phyloP scores from a whole-genome alignment of 2,888 invertebrate genomes.

The Drosophila rubida region DNA sequence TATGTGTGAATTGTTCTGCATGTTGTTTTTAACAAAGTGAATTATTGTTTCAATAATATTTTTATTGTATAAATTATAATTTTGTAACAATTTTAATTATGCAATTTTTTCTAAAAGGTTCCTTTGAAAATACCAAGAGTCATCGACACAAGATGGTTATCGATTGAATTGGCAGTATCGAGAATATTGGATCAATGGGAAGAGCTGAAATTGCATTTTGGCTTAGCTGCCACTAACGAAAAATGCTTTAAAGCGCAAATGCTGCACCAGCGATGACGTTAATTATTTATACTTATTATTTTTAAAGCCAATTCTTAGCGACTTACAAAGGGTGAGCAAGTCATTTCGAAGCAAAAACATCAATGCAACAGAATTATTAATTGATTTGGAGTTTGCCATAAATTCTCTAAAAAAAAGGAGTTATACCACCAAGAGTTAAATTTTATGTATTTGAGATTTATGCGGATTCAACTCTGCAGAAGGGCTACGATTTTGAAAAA shows the following conservation, averaged over 20 bases:
- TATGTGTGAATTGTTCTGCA: too few relatives aligned
- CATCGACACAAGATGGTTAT: constrained; percentile 10
- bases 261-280: neutral
- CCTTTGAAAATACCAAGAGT: constrained; percentile 11
- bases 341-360: constrained; percentile 4
- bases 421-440: constrained; percentile 2
- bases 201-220: constrained; percentile 8
- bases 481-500: too few relatives aligned
- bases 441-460: too few relatives aligned
- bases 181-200: constrained; percentile 9
- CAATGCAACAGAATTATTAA: constrained; percentile 7
- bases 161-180: constrained; percentile 8
- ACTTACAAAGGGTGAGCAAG: constrained; percentile 20
- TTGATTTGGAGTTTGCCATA: constrained; percentile 14
- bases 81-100: too few relatives aligned
- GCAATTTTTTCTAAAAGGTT: neutral
- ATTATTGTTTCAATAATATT: too few relatives aligned
- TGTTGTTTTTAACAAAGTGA: too few relatives aligned
- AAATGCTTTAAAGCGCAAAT: constrained; percentile 2
- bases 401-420: constrained; percentile 18
- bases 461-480: too few relatives aligned
- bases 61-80: too few relatives aligned
- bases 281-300: constrained; percentile 13
- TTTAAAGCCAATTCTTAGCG: constrained; percentile 12
- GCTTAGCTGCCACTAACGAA: constrained; percentile 1